Evolutionary conservation across 2,113 vertebrate species (phyloP).

Genomic region (Seriola quinqueradiata): DNA sequence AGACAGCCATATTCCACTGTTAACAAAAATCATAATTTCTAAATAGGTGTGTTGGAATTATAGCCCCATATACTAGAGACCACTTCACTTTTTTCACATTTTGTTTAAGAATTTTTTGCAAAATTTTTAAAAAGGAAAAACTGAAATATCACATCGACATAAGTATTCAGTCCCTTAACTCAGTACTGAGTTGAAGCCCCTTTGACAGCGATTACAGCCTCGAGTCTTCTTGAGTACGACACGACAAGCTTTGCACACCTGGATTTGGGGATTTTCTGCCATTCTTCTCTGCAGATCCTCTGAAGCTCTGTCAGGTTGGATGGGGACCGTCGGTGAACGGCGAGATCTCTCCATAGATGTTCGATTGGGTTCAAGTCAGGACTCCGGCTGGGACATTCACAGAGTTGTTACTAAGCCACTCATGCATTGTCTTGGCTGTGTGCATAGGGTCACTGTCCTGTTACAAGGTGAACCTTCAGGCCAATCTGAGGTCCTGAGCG

Average conservation of each 20-base stretch:
- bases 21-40: conserved; percentile 48
- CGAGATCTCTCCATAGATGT: no score
- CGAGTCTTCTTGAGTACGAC: not conserved
- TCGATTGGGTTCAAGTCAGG: not conserved
- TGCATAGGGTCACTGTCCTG: no score
- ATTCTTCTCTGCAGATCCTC: no score
- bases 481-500: no score
- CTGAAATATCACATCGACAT: no score
- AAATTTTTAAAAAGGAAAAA: no score
- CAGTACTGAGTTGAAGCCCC: not conserved
- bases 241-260: not conserved
- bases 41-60: conserved; percentile 38
- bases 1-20: conserved; percentile 48
- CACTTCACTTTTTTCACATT: no score
- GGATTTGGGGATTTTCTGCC: not conserved
- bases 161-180: not conserved
- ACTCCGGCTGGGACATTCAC: not conserved
- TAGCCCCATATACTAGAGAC: conserved; percentile 36
- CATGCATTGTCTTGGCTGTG: no score
- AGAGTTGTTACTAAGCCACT: not conserved
- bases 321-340: no score
- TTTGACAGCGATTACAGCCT: not conserved
- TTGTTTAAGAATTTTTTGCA: no score
- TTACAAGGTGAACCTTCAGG: no score
- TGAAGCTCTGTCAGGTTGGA: no score